Conservation (phyloP, 2,113 vertebrate species). For the Mormyrus iriodes region DNA sequence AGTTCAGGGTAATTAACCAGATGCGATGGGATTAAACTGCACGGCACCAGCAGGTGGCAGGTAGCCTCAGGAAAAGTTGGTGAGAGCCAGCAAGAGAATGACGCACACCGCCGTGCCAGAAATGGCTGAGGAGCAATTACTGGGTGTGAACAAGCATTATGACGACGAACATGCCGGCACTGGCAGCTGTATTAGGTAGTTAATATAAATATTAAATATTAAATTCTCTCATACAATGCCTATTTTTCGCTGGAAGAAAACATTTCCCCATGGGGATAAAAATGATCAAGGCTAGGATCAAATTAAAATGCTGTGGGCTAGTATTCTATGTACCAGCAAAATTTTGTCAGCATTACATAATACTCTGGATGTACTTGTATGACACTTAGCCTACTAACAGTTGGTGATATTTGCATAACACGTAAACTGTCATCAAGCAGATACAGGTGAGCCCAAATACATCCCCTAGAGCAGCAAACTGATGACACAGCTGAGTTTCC, state of each 20-base stretch:
- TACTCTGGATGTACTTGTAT: neutral
- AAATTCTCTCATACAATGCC: neutral
- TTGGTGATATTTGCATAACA: neutral
- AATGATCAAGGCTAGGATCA: neutral
- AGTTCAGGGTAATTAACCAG: neutral
- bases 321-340: neutral
- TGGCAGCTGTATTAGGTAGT: neutral
- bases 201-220: neutral
- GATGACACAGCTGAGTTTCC: neutral
- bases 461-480: neutral
- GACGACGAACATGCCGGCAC: neutral
- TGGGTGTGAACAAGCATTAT: neutral
- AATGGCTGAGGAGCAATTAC: constrained; percentile 5
- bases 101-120: neutral
- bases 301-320: neutral
- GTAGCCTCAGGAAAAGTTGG: neutral
- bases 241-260: neutral
- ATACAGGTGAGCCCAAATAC: neutral
- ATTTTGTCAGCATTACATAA: neutral
- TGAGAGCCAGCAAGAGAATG: neutral
- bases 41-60: neutral
- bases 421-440: neutral
- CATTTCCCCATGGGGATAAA: neutral
- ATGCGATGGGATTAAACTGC: neutral
- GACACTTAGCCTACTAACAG: neutral